Conservation (phyloP, 2,888 invertebrate genomes). For the Sarcophaga carnaria region DNA sequence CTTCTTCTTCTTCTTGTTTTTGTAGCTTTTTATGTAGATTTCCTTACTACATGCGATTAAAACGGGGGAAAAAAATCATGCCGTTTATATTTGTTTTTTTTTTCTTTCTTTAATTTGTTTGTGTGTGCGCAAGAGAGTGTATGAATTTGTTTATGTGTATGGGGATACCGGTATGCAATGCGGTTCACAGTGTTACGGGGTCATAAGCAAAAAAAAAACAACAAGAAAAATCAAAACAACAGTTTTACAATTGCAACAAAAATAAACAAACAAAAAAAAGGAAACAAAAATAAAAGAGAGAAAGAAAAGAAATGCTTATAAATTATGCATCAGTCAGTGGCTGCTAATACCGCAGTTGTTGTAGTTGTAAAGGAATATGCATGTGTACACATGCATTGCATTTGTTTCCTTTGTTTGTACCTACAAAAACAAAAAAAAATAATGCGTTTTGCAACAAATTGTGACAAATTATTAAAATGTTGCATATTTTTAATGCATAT, state of each 20-base stretch:
- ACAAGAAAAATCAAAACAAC: conserved; percentile 7
- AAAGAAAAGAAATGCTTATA: not conserved
- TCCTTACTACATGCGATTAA: conserved; percentile 60
- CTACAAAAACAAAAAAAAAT: not conserved
- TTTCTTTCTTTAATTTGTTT: conserved; percentile 34
- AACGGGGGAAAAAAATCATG: conserved; percentile 43
- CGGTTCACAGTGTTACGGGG: conserved; percentile 65
- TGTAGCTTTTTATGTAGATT: conserved; percentile 28
- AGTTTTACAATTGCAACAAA: conserved; percentile 4
- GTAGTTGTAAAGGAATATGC: not conserved
- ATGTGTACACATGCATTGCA: not conserved
- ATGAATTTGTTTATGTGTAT: conserved; percentile 65
- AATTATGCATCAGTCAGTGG: not conserved
- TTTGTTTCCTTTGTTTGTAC: not conserved
- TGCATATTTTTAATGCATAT: too few species aligned
- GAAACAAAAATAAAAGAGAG: not conserved
- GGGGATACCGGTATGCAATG: conserved; percentile 73
- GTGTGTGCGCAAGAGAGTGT: conserved; percentile 23
- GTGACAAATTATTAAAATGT: not conserved
- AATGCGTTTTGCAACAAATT: not conserved
- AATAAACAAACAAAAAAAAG: not conserved
- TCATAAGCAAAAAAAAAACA: conserved; percentile 45
- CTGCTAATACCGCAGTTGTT: not conserved
- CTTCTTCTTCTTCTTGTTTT: not conserved
- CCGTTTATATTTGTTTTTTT: conserved; percentile 54